These are phyloP conservation scores for Probosciger aterrimus DNA, from an alignment of 2,113 vertebrate species.

Conservation along the genomic window DNA sequence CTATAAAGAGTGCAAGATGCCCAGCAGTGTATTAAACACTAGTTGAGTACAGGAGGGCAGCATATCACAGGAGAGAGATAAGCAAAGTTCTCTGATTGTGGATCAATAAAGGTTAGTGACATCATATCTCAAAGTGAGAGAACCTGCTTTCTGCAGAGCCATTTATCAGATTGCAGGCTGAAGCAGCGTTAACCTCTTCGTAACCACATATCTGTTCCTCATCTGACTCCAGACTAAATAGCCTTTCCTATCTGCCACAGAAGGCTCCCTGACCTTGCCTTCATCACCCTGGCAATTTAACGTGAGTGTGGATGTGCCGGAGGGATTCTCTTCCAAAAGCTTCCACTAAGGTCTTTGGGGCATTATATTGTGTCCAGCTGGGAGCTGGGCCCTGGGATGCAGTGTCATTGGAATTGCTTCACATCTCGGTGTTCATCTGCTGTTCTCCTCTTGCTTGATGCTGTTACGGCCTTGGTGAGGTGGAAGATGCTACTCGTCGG, in stretches of 20 bases:
- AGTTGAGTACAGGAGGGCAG: constrained; percentile 87
- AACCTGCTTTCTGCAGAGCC: constrained; percentile 87
- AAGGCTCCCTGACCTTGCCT: not conserved
- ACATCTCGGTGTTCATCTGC: fast-evolving
- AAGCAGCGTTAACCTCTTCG: constrained; percentile 73
- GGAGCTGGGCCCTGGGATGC: fast-evolving
- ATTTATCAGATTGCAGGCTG: constrained; percentile 86
- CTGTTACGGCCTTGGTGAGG: not conserved
- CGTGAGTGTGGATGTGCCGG: fast-evolving
- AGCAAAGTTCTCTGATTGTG: constrained; percentile 88
- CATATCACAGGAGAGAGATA: constrained; percentile 93
- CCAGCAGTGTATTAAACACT: constrained; percentile 93
- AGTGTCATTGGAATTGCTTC: fast-evolving
- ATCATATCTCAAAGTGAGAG: constrained; percentile 98
- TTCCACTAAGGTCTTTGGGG: not conserved
- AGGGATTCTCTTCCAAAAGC: fast-evolving
- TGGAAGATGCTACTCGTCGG: fast-evolving
- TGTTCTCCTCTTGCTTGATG: not conserved
- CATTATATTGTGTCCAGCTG: fast-evolving
- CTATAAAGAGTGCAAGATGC: constrained; percentile 76
- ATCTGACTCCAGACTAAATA: not conserved
- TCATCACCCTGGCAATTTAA: not conserved
- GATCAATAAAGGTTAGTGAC: constrained; percentile 99
- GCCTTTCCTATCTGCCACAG: not conserved
- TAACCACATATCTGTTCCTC: not conserved